Base-by-base conservation (phyloP, 2,888 invertebrate genomes). In the Gastracanthus pulcherrimus region DNA sequence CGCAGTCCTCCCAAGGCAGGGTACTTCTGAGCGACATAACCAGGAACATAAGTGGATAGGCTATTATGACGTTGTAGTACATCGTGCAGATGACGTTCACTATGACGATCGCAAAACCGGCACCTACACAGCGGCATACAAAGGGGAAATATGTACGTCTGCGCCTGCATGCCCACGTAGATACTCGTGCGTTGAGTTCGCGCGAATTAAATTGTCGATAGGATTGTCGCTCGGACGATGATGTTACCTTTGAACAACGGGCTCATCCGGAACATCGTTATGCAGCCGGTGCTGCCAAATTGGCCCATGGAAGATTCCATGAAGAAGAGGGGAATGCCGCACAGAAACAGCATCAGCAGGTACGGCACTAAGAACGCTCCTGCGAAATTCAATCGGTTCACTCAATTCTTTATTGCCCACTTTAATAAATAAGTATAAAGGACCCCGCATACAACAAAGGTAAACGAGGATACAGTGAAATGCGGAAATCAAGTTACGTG, bases 301-400 rank as follows among this genome's bases (percentile, higher is more conserved):
- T 98, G 98, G 23, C 98, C 98, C 86, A 98, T 93, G 0, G 96
- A 94, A 0, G 97, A 95, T 92, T 98, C 98, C 94, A 98, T 93
- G 89, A 97, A 97, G 89, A 97, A 97, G 83, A 98, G 92, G 0
- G 98, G 98, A 80, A 97, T 95, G 3, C 97, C 98, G 87, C 97
- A 97, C 74, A 96, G 92, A 55, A 96, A 90, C 67, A 97, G 92
- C 91, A 97, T 97, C 82, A 97, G 89, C 64, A 97, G 92, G 90
- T 98, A 98, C 3, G 98, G 97, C 38, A 98, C 94, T 60, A 98
- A 93, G 90, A 98, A 98, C 4, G 97, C 98, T 81, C 97, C 96
- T 97, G 93, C 58, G 5, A 69, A 74, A 34, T n/a, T 3, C 16
- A 48, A 48, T 13, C n/a, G n/a, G n/a, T n/a, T n/a, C n/a, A n/a